phyloP scores from a whole-genome alignment of 2,888 invertebrate genomes.

The Brachyptera risi region DNA sequence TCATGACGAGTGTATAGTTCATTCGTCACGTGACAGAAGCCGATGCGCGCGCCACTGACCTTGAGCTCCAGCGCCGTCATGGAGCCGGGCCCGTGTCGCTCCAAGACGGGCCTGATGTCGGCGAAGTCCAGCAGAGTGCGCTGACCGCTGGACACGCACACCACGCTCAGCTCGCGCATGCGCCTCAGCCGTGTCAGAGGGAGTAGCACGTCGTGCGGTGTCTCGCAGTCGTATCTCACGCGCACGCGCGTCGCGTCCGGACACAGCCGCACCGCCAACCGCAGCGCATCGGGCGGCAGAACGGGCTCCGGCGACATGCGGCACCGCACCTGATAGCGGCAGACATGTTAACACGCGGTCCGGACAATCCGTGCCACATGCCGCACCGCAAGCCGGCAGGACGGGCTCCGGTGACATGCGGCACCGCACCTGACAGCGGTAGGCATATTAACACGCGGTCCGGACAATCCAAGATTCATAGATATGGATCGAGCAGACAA shows the following conservation, averaged over 20 bases:
- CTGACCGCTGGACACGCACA: slow-evolving; percentile 40
- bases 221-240: slow-evolving; percentile 37
- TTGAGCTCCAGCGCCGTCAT: slow-evolving; percentile 33
- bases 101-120: slow-evolving; percentile 38
- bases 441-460: no score
- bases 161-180: slow-evolving; percentile 38
- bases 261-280: slow-evolving; percentile 37
- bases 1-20: no score
- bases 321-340: slow-evolving; percentile 37
- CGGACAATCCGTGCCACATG: no score
- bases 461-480: no score
- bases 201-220: slow-evolving; percentile 38
- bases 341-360: no score
- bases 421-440: slow-evolving; percentile 37
- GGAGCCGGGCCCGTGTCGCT: slow-evolving; percentile 33
- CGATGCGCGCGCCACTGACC: no score
- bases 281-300: slow-evolving; percentile 37
- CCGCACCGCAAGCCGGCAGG: slow-evolving; percentile 36
- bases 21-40: no score
- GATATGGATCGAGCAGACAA: no score
- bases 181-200: slow-evolving; percentile 32
- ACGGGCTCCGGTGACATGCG: slow-evolving; percentile 37
- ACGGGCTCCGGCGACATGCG: slow-evolving; percentile 37
- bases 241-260: slow-evolving; percentile 36
- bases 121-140: slow-evolving; percentile 38